Conservation (phyloP, 2,888 invertebrate species). For the Sarcophaga variegata region DNA sequence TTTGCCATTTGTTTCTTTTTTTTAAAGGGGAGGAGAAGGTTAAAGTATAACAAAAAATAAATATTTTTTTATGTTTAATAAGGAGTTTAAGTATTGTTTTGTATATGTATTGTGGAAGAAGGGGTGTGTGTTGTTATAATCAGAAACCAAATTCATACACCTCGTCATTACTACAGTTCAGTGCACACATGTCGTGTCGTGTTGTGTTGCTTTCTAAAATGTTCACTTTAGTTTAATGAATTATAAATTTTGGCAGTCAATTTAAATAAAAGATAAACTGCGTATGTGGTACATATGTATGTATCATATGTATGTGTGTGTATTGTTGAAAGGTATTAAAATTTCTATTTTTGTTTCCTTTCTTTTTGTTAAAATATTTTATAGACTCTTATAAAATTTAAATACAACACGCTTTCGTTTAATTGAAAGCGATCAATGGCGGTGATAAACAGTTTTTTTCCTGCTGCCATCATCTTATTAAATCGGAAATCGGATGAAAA, state of each 20-base stretch:
- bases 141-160: not conserved
- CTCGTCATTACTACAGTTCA: not conserved
- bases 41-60: not conserved
- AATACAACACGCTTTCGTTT: not conserved
- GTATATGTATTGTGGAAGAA: not conserved
- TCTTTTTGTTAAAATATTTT: not conserved
- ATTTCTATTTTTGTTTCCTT: not conserved
- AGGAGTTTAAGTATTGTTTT: not conserved
- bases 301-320: not conserved
- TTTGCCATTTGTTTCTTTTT: not conserved
- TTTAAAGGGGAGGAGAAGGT: no score
- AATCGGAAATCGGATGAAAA: not conserved
- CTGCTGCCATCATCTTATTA: not conserved
- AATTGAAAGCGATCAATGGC: not conserved
- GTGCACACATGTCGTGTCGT: not conserved
- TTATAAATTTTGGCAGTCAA: constrained; percentile 12
- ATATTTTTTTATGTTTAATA: not conserved
- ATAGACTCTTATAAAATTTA: not conserved
- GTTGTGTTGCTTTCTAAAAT: not conserved
- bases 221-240: constrained; percentile 38
- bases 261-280: not conserved
- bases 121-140: not conserved
- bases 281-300: not conserved
- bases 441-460: not conserved
- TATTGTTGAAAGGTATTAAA: not conserved